These are phyloP conservation scores for Odontamblyopus rebecca DNA, from an alignment of 2,797 vertebrate species.

Conservation along the genomic window DNA sequence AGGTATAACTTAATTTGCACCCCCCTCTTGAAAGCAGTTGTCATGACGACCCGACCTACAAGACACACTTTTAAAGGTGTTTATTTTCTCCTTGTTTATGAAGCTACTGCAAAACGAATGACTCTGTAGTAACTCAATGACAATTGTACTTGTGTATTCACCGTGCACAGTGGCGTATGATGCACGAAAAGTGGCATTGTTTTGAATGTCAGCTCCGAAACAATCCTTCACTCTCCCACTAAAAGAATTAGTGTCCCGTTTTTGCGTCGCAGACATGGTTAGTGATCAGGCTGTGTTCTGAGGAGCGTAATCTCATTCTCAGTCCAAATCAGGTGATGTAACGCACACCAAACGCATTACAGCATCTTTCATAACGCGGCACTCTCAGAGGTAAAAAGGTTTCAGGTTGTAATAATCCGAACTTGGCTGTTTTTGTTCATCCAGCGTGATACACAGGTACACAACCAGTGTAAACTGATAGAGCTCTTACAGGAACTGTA, in stretches of 20 bases:
- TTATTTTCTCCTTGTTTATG: constrained; percentile 10
- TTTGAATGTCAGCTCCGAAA: constrained; percentile 38
- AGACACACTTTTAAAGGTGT: constrained; percentile 2
- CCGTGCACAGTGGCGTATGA: constrained; percentile 19
- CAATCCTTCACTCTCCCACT: constrained; percentile 55
- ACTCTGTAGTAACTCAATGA: constrained; percentile 5
- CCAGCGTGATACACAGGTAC: constrained; percentile 21
- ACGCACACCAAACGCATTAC: constrained; percentile 66
- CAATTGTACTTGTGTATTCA: constrained; percentile 1
- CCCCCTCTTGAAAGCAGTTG: constrained; percentile 26
- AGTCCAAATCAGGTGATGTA: constrained; percentile 71
- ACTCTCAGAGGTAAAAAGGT: constrained; percentile 40
- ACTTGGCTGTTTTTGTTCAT: constrained; percentile 16
- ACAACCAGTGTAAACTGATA: constrained; percentile 20
- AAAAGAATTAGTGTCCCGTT: constrained; percentile 69
- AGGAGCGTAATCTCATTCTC: constrained; percentile 67
- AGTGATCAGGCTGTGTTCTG: constrained; percentile 68
- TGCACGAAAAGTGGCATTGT: constrained; percentile 40
- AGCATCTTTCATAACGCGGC: constrained; percentile 62
- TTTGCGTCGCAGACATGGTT: constrained; percentile 68
- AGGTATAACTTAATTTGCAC: constrained; percentile 23
- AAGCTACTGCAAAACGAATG: constrained; percentile 4
- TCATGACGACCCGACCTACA: constrained; percentile 35
- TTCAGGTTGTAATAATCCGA: constrained; percentile 49
- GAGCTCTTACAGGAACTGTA: neutral